Percentiles rank a stretch among this genome's conserved stretches.
Evolutionary conservation across 2,888 invertebrate species (phyloP).

Genomic region (Tenthredo distinguenda): DNA sequence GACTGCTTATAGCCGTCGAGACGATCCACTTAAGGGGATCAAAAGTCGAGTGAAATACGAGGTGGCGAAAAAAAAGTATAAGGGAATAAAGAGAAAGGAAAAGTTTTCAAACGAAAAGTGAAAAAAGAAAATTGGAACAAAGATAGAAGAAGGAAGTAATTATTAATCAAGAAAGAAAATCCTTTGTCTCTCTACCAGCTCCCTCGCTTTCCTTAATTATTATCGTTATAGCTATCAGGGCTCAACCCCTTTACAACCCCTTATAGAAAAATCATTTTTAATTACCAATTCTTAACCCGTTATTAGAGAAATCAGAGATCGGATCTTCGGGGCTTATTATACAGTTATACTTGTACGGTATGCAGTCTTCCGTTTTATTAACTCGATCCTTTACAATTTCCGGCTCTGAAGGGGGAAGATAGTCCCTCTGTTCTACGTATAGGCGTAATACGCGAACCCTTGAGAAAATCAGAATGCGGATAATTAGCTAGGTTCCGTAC

Average conservation of each 20-base stretch:
- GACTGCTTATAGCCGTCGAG: neutral
- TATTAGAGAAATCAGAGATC: neutral
- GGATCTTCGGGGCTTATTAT: neutral
- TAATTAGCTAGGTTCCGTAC: conserved; percentile 62
- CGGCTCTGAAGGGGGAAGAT: neutral
- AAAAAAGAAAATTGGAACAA: neutral
- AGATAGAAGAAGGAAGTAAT: neutral
- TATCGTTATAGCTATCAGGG: neutral
- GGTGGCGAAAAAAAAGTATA: neutral
- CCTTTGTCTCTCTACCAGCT: neutral
- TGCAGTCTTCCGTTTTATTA: conserved; percentile 10
- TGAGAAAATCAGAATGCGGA: conserved; percentile 67
- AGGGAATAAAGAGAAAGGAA: neutral
- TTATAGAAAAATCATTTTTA: neutral
- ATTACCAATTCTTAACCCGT: neutral
- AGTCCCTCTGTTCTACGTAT: neutral
- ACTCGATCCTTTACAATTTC: neutral
- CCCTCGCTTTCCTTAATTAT: conserved; percentile 22
- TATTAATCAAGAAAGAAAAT: conserved; percentile 39
- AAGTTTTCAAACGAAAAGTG: neutral
- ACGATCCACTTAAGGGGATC: neutral
- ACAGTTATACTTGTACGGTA: no score
- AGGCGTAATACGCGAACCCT: conserved; percentile 53
- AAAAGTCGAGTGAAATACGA: neutral
- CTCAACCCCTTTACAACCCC: neutral